Evolutionary conservation across 2,113 vertebrate species (phyloP), one percentile per base, ranked within the genome.

Genomic region (Maylandia zebra): DNA sequence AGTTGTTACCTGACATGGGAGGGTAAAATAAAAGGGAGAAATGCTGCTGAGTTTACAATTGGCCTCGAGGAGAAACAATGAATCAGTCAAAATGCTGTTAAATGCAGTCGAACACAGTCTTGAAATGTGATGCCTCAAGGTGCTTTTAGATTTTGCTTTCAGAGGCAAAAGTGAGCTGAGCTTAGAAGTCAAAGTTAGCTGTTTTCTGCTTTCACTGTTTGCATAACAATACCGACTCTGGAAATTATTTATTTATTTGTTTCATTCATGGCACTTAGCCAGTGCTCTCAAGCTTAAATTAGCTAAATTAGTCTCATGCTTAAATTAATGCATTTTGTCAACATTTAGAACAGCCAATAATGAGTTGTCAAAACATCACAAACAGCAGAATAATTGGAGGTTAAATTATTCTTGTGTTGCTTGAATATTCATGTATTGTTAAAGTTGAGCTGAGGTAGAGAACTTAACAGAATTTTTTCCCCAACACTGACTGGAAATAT

Each of bases 361-460:
- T 53, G 79, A 90, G 17, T 86, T 91, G 91, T 93, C 90, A 91
- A 86, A 91, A 90, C 91, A 89, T 80, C 94, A 76, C 57, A 36
- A 81, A 30, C 61, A 32, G 41, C 81, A 7, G 41, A 88, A n/a
- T 90, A 84, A 93, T 81, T 82, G 81, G 83, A 27, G 82, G 13
- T 57, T 88, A 85, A 90, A 89, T 66, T 90, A 81, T 84, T 83
- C 64, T 66, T 3, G 50, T 57, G 48, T 79, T 80, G 45, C 79
- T 57, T 90, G 92, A 89, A 91, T 93, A 93, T 92, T 92, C 84
- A 91, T 90, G 85, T 61, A 6, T 55, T 81, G 61, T 56, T 86
- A 88, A 74, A 86, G 57, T 59, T 71, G 84, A 85, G 83, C 10
- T 41, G 82, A 45, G n/a, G 64, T n/a, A 41, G 24, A 53, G 85